These are phyloP conservation scores for Allacma fusca DNA, from an alignment of 2,888 invertebrate genomes.

Conservation along the genomic window DNA sequence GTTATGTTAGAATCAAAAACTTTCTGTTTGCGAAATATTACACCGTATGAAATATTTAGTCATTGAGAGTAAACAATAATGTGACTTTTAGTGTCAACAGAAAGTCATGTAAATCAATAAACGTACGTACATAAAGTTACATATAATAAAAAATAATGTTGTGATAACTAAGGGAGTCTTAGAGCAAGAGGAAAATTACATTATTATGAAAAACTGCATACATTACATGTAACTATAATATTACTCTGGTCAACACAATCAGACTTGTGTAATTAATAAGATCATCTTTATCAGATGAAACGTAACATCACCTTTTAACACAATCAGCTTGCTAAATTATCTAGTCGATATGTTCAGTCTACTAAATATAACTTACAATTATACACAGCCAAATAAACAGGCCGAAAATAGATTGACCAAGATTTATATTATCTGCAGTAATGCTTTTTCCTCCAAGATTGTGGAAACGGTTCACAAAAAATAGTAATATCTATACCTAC, in stretches of 20 bases:
- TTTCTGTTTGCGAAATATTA: neutral
- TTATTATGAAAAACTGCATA: neutral
- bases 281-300: slow-evolving; percentile 3
- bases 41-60: neutral
- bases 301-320: slow-evolving; percentile 5
- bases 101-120: neutral
- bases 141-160: slow-evolving; percentile 10
- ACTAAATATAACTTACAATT: slow-evolving; percentile 4
- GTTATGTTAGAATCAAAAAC: neutral
- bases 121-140: neutral
- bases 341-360: slow-evolving; percentile 4
- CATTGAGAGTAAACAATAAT: neutral
- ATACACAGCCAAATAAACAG: neutral
- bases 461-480: slow-evolving; percentile 4
- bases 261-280: slow-evolving; percentile 7
- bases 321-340: neutral
- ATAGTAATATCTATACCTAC: neutral
- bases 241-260: slow-evolving; percentile 3
- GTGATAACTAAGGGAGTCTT: neutral
- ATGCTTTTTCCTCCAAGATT: neutral
- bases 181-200: neutral
- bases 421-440: neutral
- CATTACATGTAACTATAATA: neutral
- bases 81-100: neutral
- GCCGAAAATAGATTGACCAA: slow-evolving; percentile 10